Evolutionary conservation across 2,797 vertebrate species (phyloP), one percentile per base, ranked within the genome.

Genomic region (Chelmon rostratus): DNA sequence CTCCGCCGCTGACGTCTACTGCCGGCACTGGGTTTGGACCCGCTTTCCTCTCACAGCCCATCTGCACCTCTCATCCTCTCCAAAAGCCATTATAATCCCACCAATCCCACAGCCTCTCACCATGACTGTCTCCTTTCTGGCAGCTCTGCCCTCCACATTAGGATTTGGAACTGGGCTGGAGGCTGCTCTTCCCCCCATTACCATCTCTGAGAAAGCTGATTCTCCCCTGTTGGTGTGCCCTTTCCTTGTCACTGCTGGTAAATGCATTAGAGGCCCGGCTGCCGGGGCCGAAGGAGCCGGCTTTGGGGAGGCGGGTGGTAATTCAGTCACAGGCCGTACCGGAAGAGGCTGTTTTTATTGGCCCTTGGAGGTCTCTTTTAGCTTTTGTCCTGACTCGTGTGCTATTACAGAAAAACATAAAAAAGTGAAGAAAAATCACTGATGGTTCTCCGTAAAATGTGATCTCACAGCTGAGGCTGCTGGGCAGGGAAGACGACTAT

Each of bases 31-130:
- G 65, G 76, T 74, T 79, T 84, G 79, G 82, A 84, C 70, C 64
- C 68, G 3, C 68, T 77, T 84, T 71, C 81, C 80, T 82, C 86
- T 87, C 83, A 75, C 76, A 79, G 78, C 83, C 88, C 87, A 90
- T 93, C 92, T 92, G 91, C 76, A 88, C 72, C 68, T 57, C 81
- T 84, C 68, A 83, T 87, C 79, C 53, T 78, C 67, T 88, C 86
- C 89, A 91, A 86, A 82, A 88, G 74, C 85, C 73, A 77, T 88
- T 79, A 81, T 84, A 84, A 84, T 81, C 88, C 85, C 79, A 83
- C 85, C 89, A 78, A 86, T 89, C 76, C 85, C 73, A 78, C 79
- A 69, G 79, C 71, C 74, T 68, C 78, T 76, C 85, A 64, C 78
- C 75, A 71, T 50, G 82, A 84, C 86, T 61, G 72, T 64, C 73